Evolutionary conservation across 1,140 invertebrate species (phyloP), one percentile per base, ranked within the genome.

Genomic region (Achroia grisella): DNA sequence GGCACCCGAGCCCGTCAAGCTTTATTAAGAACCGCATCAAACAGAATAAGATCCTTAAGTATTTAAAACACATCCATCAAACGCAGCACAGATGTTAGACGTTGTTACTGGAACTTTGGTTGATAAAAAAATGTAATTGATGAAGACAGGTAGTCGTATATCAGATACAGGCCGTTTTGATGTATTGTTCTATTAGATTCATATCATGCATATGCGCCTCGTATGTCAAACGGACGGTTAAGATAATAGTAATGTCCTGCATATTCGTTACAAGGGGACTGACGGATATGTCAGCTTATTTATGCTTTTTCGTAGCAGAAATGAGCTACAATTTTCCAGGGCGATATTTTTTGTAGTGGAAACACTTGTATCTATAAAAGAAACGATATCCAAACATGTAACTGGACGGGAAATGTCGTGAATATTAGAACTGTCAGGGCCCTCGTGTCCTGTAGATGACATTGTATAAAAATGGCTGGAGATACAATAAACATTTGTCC

Each of bases 61-160:
- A 66, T 65, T 71, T 51, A 49, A 59, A 63, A 59, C 37, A 48
- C 67, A 82, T 82, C 75, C 66, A 82, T 82, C 78, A 82, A 63
- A 61, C 39, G 29, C 41, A 44, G 51, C 62, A 46, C 40, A 65
- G 58, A 58, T 52, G 56, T 63, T 63, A 70, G 68, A 68, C 68
- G 62, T 62, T 70, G 58, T 66, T 62, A 48, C 33, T 48, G 57
- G 54, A 56, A 57, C 54, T 61, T 58, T 36, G 56, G 44, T 31
- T 45, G 47, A 52, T 46, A 57, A 63, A 78, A 78, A 81, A 76
- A 66, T 63, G 58, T 83, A 73, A 83, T 80, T 83, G 76, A 83
- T 83, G 76, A 70, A 73, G 79, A 75, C 71, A 75, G 70, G 69
- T 79, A 76, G 67, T 67, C 44, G 43, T 63, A 63, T 49, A 71